A percentile compares a stretch with the other conserved stretches of the same genome.
These are phyloP conservation scores for Hyppa rectilinea DNA, from an alignment of 2,888 invertebrate genomes.

Conservation along the genomic window DNA sequence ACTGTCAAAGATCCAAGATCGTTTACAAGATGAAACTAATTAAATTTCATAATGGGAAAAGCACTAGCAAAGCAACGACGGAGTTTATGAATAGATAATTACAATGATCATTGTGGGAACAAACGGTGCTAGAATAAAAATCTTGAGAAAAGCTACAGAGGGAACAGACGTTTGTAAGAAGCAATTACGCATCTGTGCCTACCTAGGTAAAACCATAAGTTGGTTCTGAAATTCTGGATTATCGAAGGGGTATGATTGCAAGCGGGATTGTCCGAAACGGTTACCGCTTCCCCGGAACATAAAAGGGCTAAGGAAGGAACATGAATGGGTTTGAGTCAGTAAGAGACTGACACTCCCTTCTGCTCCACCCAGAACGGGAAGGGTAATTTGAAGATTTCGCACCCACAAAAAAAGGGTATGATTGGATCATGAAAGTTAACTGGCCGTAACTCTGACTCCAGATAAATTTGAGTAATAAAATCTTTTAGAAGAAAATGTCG, in stretches of 20 bases:
- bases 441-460: not conserved
- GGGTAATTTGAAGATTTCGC: too few relatives aligned
- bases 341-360: too few relatives aligned
- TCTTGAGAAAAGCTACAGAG: constrained; percentile 40
- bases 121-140: constrained; percentile 30
- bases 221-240: constrained; percentile 14
- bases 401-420: too few relatives aligned
- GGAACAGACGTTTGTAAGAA: constrained; percentile 13
- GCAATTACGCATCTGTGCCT: constrained; percentile 23
- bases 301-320: too few relatives aligned
- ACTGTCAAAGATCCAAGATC: too few relatives aligned
- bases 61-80: constrained; percentile 6
- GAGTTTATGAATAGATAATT: constrained; percentile 58
- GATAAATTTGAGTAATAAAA: too few relatives aligned
- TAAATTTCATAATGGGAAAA: constrained; percentile 18
- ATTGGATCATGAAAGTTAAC: not conserved
- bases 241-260: too few relatives aligned
- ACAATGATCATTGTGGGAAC: constrained; percentile 50
- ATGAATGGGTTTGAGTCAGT: too few relatives aligned
- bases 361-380: too few relatives aligned
- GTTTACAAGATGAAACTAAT: constrained; percentile 29
- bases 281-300: too few relatives aligned
- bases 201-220: not conserved
- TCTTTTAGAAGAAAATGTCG: not conserved
- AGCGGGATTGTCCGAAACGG: too few relatives aligned